Conservation (phyloP, 2,113 vertebrate genomes). For the Lipophrys pholis region DNA sequence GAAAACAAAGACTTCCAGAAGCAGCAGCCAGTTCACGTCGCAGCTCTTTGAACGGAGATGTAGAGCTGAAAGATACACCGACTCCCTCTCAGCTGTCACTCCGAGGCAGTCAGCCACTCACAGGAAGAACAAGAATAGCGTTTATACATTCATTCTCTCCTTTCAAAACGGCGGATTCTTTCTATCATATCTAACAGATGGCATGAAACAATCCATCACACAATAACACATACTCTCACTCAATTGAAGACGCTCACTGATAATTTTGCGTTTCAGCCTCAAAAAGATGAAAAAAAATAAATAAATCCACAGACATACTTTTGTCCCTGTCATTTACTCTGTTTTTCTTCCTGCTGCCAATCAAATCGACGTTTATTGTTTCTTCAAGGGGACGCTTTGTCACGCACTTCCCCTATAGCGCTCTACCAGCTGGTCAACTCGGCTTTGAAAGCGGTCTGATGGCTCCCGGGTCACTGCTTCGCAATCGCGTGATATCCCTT, state of each 20-base stretch:
- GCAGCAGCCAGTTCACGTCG: not conserved
- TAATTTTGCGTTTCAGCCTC: not conserved
- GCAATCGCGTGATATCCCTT: too few species aligned
- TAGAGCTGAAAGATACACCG: not conserved
- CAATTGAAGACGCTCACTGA: not conserved
- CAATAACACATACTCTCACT: not conserved
- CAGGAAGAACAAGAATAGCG: not conserved
- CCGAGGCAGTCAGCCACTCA: not conserved
- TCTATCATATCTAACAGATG: constrained; percentile 7
- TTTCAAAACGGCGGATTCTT: not conserved
- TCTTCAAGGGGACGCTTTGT: not conserved
- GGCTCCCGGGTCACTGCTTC: too few species aligned
- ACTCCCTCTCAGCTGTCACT: not conserved
- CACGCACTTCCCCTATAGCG: too few species aligned
- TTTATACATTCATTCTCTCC: not conserved
- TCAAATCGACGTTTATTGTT: not conserved
- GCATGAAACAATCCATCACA: constrained; percentile 1
- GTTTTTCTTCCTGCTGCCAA: not conserved
- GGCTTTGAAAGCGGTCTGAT: too few species aligned
- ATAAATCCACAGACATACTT: not conserved
- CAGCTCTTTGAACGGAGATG: constrained; percentile 5
- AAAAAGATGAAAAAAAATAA: not conserved
- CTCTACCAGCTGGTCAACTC: too few species aligned
- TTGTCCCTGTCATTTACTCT: not conserved
- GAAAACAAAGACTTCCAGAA: not conserved